Evolutionary conservation across 2,888 invertebrate species (phyloP).

Genomic region (Lycia hirtaria): DNA sequence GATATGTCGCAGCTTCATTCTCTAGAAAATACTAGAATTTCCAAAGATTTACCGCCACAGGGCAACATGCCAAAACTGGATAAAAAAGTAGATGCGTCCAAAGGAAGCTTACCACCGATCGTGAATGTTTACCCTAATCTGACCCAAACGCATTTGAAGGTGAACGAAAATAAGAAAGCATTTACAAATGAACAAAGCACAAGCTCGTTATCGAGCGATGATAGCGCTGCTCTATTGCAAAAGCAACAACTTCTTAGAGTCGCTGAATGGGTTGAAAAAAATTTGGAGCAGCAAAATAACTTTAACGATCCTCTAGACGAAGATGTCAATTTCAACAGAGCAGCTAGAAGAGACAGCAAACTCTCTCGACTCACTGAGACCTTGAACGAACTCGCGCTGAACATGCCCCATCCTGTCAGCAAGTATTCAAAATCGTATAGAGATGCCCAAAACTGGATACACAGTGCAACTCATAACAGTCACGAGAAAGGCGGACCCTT

Average conservation of each 20-base stretch:
- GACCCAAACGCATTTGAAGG: constrained; percentile 79
- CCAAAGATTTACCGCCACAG: constrained; percentile 75
- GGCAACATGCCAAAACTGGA: constrained; percentile 57
- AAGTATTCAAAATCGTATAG: constrained; percentile 73
- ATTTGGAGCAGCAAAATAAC: constrained; percentile 81
- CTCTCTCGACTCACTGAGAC: constrained; percentile 73
- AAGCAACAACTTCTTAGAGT: constrained; percentile 89
- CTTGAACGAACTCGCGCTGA: constrained; percentile 75
- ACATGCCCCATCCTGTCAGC: constrained; percentile 81
- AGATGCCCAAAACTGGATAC: constrained; percentile 67
- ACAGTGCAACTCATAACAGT: constrained; percentile 50
- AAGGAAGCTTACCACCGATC: constrained; percentile 67
- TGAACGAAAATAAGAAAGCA: constrained; percentile 74
- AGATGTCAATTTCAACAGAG: constrained; percentile 67
- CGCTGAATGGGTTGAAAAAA: constrained; percentile 92
- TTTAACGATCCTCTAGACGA: constrained; percentile 76
- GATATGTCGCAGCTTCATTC: constrained; percentile 79
- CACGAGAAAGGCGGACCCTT: constrained; percentile 53
- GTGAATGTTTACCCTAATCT: constrained; percentile 80
- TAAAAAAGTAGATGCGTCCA: constrained; percentile 60
- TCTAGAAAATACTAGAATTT: constrained; percentile 78
- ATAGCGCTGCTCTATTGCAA: constrained; percentile 83
- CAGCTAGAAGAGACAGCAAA: constrained; percentile 67
- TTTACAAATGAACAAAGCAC: constrained; percentile 82
- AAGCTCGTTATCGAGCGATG: constrained; percentile 81